Percentiles rank a stretch among this genome's conserved stretches.
These are phyloP conservation scores for Liparis tanakae DNA, from an alignment of 2,797 vertebrate species.

Conservation along the genomic window DNA sequence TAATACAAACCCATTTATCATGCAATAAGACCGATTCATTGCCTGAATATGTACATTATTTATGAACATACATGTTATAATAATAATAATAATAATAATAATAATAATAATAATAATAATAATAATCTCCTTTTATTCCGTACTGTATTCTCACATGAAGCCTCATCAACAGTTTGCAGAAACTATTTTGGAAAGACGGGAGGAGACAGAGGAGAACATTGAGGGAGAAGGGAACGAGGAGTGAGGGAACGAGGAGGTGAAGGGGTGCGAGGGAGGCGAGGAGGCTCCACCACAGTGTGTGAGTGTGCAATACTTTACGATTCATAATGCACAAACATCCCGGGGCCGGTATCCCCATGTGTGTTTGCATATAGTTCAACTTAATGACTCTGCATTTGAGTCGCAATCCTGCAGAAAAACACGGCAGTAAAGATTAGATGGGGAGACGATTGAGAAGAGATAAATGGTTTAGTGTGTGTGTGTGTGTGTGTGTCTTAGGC, in stretches of 20 bases:
- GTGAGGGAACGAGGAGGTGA: constrained; percentile 15
- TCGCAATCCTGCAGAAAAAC: constrained; percentile 74
- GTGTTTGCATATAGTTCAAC: constrained; percentile 50
- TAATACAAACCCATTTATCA: not conserved
- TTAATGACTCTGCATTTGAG: constrained; percentile 68
- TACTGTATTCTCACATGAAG: not conserved
- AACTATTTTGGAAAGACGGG: not conserved
- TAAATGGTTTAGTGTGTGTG: constrained; percentile 52
- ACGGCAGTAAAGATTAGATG: constrained; percentile 82
- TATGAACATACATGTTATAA: not conserved
- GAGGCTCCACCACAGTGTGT: constrained; percentile 39
- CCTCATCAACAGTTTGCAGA: not conserved
- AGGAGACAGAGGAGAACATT: not conserved
- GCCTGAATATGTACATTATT: not conserved
- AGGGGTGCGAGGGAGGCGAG: constrained; percentile 53
- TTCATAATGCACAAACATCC: constrained; percentile 3
- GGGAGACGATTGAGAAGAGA: constrained; percentile 46
- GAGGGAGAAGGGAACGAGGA: constrained; percentile 1
- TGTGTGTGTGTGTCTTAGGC: constrained; percentile 27
- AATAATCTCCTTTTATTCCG: not conserved
- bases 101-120: too few relatives aligned
- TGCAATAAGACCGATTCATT: not conserved
- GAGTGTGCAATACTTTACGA: constrained; percentile 6
- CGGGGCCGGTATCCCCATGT: constrained; percentile 7
- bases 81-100: too few relatives aligned